Evolutionary conservation across 2,113 vertebrate genomes (phyloP).

Genomic region (Petrocephalus zakoni): DNA sequence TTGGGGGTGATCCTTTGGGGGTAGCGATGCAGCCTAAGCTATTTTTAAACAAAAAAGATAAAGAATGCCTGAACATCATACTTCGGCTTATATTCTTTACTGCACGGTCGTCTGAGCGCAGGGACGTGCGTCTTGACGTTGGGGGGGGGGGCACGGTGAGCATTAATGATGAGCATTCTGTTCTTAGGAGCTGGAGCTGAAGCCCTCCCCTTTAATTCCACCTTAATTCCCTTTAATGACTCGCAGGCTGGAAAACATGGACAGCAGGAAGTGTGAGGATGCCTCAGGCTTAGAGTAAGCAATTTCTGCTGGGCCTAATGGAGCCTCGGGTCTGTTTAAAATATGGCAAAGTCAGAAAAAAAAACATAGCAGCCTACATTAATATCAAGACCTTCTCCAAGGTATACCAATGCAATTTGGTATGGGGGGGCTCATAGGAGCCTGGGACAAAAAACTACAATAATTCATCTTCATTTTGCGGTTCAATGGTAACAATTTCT

Average conservation of each 20-base stretch:
- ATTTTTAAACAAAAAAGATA: not conserved
- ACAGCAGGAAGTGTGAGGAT: not conserved
- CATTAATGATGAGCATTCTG: not conserved
- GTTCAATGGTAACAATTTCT: not conserved
- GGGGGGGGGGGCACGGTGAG: not conserved
- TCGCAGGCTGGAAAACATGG: not conserved
- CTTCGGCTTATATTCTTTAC: not conserved
- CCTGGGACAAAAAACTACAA: not conserved
- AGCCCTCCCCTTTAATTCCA: not conserved
- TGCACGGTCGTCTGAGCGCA: not conserved
- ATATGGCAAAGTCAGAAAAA: not conserved
- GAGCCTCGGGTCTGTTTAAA: not conserved
- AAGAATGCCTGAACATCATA: not conserved
- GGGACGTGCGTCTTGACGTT: not conserved
- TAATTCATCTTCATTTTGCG: constrained; percentile 8
- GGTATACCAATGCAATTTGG: not conserved
- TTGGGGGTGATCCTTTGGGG: not conserved
- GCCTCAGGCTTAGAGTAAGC: not conserved
- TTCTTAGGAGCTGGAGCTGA: not conserved
- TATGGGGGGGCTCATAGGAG: not conserved
- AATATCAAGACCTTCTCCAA: not conserved
- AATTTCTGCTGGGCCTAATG: not conserved
- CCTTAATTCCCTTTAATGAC: not conserved
- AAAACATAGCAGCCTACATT: not conserved
- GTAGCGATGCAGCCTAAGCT: too few relatives aligned